Base-by-base conservation (phyloP, 2,888 invertebrate species). In the Heliconius ethilla region DNA sequence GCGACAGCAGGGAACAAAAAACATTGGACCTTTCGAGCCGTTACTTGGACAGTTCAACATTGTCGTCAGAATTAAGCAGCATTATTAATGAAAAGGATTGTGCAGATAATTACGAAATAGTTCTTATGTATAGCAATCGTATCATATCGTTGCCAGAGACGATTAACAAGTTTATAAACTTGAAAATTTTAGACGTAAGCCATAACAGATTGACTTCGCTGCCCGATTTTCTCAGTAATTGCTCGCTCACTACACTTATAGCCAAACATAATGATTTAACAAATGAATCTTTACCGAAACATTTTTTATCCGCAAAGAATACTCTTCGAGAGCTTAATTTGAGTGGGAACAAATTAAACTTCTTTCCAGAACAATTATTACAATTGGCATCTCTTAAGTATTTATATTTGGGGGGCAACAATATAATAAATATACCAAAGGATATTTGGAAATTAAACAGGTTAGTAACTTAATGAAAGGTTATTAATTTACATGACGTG, bases 391-490 rank as follows among this genome's bases (percentile, higher is more conserved):
- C 96, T 75, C 94, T 99, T 70, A 97, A 96, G 89, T 98, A 97
- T 89, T 95, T 99, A 45, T 99, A 99, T 90, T 93, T 99, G 83
- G 99, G 99, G 62, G 98, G 97, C 59, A 99, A 99, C 92, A 95
- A 95, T 82, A 97, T 99, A 86, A 92, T 95, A 78, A 95, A 95
- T 82, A 96, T 99, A 85, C 97, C 98, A 76, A 97, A 96, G 89
- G 97, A 97, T 86, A 96, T 99, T 84, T 93, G 94, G 94, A 95
- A 94, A 86, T 84, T 95, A 76, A 90, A 85, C 86, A 91, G 92
- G 95, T 94, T 82, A 82, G 86, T 83, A 69, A 69, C 25, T 25
- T 25, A 62, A 25, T 62, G 22, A 22, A 55, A 55, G 9, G 18
- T 55, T 18, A 5, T 22, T 55, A 55, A 22, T 55, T 18, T 55